phyloP scores from a whole-genome alignment of 2,888 invertebrate genomes.

The Boloria selene region DNA sequence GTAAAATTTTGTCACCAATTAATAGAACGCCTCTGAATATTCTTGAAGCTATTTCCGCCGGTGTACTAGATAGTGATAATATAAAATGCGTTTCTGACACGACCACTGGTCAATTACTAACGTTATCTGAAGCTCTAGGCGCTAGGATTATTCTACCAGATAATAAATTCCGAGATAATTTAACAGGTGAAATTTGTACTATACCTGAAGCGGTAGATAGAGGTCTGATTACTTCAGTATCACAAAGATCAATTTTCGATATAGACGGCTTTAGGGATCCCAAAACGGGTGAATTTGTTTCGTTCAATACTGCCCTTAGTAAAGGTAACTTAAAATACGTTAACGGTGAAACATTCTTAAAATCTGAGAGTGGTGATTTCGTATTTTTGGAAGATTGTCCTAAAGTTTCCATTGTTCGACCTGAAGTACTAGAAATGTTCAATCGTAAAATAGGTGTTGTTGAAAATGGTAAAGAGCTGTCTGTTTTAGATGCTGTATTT shows the following conservation, averaged over 20 bases:
- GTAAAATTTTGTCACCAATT: slow-evolving; percentile 90
- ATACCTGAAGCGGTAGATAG: slow-evolving; percentile 94
- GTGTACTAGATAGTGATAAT: slow-evolving; percentile 92
- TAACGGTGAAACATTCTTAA: slow-evolving; percentile 87
- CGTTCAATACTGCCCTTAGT: slow-evolving; percentile 90
- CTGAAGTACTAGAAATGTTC: slow-evolving; percentile 94
- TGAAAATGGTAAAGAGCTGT: slow-evolving; percentile 88
- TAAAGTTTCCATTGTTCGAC: slow-evolving; percentile 88
- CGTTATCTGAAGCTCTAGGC: slow-evolving; percentile 92
- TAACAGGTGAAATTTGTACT: slow-evolving; percentile 87
- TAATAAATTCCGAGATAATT: slow-evolving; percentile 88
- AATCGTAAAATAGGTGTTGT: slow-evolving; percentile 91
- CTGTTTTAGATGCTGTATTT: slow-evolving; percentile 93
- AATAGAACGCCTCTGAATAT: slow-evolving; percentile 89
- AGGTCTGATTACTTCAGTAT: slow-evolving; percentile 93
- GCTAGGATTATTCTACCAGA: slow-evolving; percentile 90
- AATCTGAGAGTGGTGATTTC: slow-evolving; percentile 87
- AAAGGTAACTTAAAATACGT: slow-evolving; percentile 90
- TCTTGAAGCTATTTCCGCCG: slow-evolving; percentile 92
- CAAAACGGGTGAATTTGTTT: slow-evolving; percentile 90
- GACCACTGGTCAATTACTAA: slow-evolving; percentile 89
- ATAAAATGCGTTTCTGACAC: slow-evolving; percentile 93
- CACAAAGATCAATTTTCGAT: slow-evolving; percentile 94
- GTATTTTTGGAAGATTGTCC: slow-evolving; percentile 91
- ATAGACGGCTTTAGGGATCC: slow-evolving; percentile 95